Evolutionary conservation across 2,797 vertebrate species (phyloP).

Genomic region (Hippopotamyrus pictus): DNA sequence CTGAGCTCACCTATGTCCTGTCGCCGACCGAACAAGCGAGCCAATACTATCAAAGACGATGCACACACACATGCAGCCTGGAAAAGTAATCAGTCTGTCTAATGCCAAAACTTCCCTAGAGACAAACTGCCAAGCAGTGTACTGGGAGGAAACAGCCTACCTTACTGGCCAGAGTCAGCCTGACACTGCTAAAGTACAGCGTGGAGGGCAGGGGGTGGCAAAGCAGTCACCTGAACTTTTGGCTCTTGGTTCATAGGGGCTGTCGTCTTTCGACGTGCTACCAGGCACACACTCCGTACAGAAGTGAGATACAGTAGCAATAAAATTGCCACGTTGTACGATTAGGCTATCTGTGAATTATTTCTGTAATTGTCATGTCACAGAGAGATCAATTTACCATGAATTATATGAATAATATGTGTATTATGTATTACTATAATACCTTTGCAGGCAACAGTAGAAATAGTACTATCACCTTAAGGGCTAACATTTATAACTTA

Average conservation of each 20-base stretch:
- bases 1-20: conserved; percentile 6
- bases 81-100: not conserved
- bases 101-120: not conserved
- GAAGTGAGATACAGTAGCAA: not conserved
- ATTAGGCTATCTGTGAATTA: not conserved
- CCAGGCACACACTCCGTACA: not conserved
- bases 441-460: not conserved
- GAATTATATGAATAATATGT: not conserved
- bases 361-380: not conserved
- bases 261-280: not conserved
- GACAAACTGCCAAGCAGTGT: not conserved
- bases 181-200: not conserved
- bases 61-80: not conserved
- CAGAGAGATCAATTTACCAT: not conserved
- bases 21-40: not conserved
- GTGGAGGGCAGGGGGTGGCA: not conserved
- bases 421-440: not conserved
- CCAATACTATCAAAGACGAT: not conserved
- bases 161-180: not conserved
- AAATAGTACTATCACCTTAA: not conserved
- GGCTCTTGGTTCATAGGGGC: not conserved
- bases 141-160: not conserved
- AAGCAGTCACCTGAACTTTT: not conserved
- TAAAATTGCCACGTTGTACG: not conserved
- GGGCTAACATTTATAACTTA: not conserved